Base-by-base conservation (phyloP, 2,113 vertebrate species). In the Parotia lawesii region DNA sequence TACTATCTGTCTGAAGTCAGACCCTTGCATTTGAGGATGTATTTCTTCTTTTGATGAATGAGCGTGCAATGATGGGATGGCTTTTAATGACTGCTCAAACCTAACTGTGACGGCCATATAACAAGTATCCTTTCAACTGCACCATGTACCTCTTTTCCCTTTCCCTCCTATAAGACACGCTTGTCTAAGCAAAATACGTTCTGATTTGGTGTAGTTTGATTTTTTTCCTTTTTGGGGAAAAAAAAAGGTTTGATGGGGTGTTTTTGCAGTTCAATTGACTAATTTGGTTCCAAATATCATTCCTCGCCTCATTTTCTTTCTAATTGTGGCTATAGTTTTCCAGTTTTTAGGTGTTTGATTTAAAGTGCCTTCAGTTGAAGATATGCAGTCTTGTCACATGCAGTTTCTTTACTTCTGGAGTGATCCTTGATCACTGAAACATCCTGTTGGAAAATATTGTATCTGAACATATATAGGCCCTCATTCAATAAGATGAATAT, bases 191-290 rank as follows among this genome's bases (percentile, higher is more conserved):
- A 85, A 33, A 50, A 6, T 38, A 15, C 0, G 0, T 45, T 65
- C 40, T 75, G n/a, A n/a, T 88, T 76, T 86, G 42, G 15, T 70
- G 17, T 91, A 31, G 44, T 76, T 78, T 62, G 22, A 3, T 60
- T 67, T 85, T 60, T 60, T 31, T 14, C 7, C 4, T 45, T 71
- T 31, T 48, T 1, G 0, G 12, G 2, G 5, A 0, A 28, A 53
- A 6, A 24, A 25, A 31, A 19, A 54, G 31, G 6, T 44, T 78
- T 21, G n/a, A 53, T 44, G 19, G 7, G 3, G 0, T 8, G 6
- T 37, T 47, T 73, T 85, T 83, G 40, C 14, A 62, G 15, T 71
- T 91, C 40, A 47, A 0, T 54, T 85, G 48, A 16, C 29, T 79
- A 13, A 12, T 64, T 95, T 60, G 15, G 9, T 78, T 90, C 58